Conservation (phyloP, 2,113 vertebrate genomes). For the Romanogobio albipinnatus region DNA sequence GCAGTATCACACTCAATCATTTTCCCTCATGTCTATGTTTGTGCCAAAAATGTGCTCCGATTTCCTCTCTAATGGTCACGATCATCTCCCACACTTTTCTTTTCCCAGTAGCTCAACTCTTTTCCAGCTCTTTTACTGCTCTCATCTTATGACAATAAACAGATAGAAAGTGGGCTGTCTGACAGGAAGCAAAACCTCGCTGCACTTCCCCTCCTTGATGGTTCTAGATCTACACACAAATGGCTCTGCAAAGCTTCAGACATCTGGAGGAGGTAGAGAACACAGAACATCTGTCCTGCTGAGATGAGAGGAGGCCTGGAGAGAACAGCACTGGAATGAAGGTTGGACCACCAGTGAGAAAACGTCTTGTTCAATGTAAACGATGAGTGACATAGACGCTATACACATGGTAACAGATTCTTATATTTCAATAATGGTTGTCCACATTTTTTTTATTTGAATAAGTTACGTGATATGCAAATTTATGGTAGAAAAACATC, state of each 20-base stretch:
- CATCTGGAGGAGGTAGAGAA: constrained; percentile 51
- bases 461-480: no score
- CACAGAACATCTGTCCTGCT: constrained; percentile 44
- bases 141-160: constrained; percentile 35
- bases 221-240: constrained; percentile 40
- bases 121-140: neutral
- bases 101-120: constrained; percentile 6
- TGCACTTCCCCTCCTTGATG: constrained; percentile 36
- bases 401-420: neutral
- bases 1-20: neutral
- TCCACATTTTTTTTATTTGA: neutral
- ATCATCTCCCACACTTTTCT: neutral
- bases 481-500: no score
- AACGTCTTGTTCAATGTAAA: neutral
- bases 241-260: constrained; percentile 34
- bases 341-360: constrained; percentile 38
- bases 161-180: constrained; percentile 38
- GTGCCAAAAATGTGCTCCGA: neutral
- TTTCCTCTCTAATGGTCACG: neutral
- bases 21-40: neutral
- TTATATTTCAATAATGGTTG: neutral
- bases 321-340: neutral
- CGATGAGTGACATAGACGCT: neutral
- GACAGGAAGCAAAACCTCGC: constrained; percentile 30
- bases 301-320: constrained; percentile 31